Conservation (phyloP, 2,888 invertebrate genomes). For the Pegoplata infirma region DNA sequence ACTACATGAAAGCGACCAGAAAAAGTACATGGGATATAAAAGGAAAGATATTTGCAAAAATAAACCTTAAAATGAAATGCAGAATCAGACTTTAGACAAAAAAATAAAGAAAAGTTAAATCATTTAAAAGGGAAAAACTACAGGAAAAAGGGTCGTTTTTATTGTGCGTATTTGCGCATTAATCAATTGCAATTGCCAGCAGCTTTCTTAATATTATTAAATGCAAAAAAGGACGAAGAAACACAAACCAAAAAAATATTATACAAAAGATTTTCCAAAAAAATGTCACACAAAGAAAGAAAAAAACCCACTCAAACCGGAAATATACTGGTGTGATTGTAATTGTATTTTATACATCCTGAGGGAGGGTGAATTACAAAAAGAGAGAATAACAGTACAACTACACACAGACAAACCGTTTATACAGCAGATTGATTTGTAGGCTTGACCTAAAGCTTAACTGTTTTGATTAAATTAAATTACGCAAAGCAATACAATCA, state of each 20-base stretch:
- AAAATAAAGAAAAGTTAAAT: conserved; percentile 4
- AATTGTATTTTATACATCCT: conserved; percentile 56
- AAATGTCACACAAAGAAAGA: conserved; percentile 28
- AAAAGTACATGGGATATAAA: conserved; percentile 9
- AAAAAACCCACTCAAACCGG: conserved; percentile 36
- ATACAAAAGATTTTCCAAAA: conserved; percentile 57
- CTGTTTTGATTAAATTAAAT: conserved; percentile 76
- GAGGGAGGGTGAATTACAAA: conserved; percentile 35
- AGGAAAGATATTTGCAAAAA: conserved; percentile 16
- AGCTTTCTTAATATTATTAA: conserved; percentile 58
- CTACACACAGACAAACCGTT: conserved; percentile 39
- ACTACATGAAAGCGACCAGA: neutral
- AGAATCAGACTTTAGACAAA: conserved; percentile 7
- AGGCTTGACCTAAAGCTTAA: conserved; percentile 69
- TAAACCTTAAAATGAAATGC: conserved; percentile 6
- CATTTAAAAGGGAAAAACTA: conserved; percentile 8
- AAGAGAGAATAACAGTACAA: neutral
- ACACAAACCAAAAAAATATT: conserved; percentile 40
- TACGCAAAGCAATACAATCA: conserved; percentile 65
- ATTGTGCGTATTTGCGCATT: conserved; percentile 67
- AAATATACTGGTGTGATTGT: conserved; percentile 58
- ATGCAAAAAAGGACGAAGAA: conserved; percentile 23
- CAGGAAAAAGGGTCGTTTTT: conserved; percentile 48
- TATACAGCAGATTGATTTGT: conserved; percentile 74
- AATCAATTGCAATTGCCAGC: conserved; percentile 65